These are phyloP conservation scores for Clitarchus hookeri DNA, from an alignment of 2,888 invertebrate genomes.

Conservation along the genomic window DNA sequence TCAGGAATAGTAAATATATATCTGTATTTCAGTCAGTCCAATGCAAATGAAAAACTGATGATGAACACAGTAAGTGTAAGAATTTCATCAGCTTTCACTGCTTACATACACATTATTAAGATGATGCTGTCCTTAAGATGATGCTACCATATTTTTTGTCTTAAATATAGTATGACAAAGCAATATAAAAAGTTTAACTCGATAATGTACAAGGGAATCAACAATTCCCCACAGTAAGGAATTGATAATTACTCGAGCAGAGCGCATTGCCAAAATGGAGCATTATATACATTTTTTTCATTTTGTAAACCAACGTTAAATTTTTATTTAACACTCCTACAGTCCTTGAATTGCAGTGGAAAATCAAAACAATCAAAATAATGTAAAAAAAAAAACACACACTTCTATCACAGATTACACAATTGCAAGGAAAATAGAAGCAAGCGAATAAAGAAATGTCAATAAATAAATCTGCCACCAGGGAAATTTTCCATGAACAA, in stretches of 20 bases:
- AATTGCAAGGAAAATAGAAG: not conserved
- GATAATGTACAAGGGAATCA: too few relatives aligned
- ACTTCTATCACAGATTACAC: conserved; percentile 14
- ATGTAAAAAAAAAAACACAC: not conserved
- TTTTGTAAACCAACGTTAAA: not conserved
- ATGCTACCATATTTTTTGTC: not conserved
- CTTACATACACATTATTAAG: not conserved
- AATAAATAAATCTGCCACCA: not conserved
- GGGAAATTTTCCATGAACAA: not conserved
- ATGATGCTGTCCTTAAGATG: too few relatives aligned
- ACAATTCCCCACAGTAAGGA: too few relatives aligned
- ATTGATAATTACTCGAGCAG: too few relatives aligned
- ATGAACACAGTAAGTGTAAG: not conserved
- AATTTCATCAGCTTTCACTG: not conserved
- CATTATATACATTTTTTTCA: not conserved
- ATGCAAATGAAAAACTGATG: not conserved
- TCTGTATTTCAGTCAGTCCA: conserved; percentile 2
- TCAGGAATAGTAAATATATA: not conserved
- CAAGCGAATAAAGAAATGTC: not conserved
- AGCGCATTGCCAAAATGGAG: not conserved
- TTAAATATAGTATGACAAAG: not conserved
- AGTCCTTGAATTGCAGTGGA: not conserved
- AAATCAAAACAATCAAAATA: not conserved
- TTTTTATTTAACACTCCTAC: not conserved
- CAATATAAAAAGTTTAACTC: not conserved